These are phyloP conservation scores for Macrosteles quadrilineatus DNA, from an alignment of 1,140 invertebrate species.

Conservation along the genomic window DNA sequence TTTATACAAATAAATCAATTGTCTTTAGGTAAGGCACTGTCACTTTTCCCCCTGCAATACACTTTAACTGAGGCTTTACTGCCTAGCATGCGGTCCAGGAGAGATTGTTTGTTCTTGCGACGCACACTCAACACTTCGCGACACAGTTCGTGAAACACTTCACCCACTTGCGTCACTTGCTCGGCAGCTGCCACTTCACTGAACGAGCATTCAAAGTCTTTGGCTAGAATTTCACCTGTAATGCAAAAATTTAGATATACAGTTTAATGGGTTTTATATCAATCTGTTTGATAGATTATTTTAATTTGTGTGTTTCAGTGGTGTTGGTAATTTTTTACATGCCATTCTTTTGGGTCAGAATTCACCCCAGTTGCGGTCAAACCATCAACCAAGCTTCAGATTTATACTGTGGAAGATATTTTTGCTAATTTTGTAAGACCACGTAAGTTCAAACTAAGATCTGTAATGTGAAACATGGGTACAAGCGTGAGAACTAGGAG, in stretches of 20 bases:
- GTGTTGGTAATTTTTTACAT: too few relatives aligned
- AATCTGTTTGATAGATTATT: too few relatives aligned
- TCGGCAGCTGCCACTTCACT: constrained; percentile 88
- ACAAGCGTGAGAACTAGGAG: too few relatives aligned
- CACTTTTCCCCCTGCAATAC: constrained; percentile 82
- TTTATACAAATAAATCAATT: neutral
- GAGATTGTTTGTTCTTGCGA: constrained; percentile 80
- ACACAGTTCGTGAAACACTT: constrained; percentile 82
- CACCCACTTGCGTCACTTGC: constrained; percentile 76
- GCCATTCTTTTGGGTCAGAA: too few relatives aligned
- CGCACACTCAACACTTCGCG: constrained; percentile 75
- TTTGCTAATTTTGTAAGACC: too few relatives aligned
- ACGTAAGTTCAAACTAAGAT: too few relatives aligned
- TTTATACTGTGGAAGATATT: too few relatives aligned
- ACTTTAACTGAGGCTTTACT: constrained; percentile 66
- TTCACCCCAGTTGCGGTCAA: too few relatives aligned
- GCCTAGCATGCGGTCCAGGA: constrained; percentile 77
- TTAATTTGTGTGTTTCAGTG: too few relatives aligned
- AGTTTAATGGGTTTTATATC: neutral
- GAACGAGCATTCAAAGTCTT: constrained; percentile 85
- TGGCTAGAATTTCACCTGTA: constrained; percentile 76
- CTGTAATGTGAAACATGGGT: too few relatives aligned
- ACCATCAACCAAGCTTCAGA: too few relatives aligned
- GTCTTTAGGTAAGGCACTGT: constrained; percentile 43
- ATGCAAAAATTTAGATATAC: constrained; percentile 7